A percentile compares a stretch with the other conserved stretches of the same genome.
Conservation (phyloP, 2,888 invertebrate genomes). For the Melinopterus prodromus region DNA sequence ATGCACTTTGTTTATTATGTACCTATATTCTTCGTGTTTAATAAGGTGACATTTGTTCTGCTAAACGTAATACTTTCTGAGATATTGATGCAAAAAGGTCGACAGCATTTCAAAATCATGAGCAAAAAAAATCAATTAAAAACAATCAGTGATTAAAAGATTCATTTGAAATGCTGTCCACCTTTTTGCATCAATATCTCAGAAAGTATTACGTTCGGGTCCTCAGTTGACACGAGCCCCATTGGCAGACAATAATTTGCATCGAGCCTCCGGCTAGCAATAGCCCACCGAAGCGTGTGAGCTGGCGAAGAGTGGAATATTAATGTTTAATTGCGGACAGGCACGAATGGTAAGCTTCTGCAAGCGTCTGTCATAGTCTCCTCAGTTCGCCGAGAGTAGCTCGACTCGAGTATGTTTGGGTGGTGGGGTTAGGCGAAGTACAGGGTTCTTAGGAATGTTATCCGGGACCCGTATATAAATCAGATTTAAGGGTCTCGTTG, state of each 20-base stretch:
- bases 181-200: too few relatives aligned
- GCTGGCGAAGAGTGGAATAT: slow-evolving; percentile 40
- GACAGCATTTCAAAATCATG: too few relatives aligned
- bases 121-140: too few relatives aligned
- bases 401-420: not conserved
- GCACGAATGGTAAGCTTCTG: slow-evolving; percentile 35
- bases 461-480: not conserved
- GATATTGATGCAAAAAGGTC: too few relatives aligned
- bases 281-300: not conserved
- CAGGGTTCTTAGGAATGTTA: not conserved
- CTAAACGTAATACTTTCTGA: too few relatives aligned
- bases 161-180: too few relatives aligned
- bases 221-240: not conserved
- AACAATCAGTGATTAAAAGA: too few relatives aligned
- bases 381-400: not conserved
- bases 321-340: slow-evolving; percentile 45
- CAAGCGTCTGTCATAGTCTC: not conserved
- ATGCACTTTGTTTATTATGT: too few relatives aligned
- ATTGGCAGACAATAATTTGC: slow-evolving; percentile 19
- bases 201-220: too few relatives aligned
- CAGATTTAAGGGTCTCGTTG: not conserved
- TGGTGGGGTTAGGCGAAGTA: not conserved
- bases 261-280: slow-evolving; percentile 32
- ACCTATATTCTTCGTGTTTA: too few relatives aligned
- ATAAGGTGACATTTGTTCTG: too few relatives aligned